Evolutionary conservation across 2,888 invertebrate species (phyloP).

Genomic region (Agrochola litura): DNA sequence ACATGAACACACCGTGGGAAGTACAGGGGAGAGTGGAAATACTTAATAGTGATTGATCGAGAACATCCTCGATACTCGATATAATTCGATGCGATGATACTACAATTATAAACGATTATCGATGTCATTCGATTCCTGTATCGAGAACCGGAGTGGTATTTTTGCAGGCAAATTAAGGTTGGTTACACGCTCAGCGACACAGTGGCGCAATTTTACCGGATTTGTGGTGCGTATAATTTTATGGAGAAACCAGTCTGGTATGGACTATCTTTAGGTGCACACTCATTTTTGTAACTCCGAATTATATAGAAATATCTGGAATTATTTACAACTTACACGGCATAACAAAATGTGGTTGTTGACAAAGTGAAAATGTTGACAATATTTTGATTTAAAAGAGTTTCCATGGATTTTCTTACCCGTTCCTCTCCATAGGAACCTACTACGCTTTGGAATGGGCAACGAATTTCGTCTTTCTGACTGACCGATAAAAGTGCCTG

Average conservation of each 20-base stretch:
- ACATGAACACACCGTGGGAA: conserved; percentile 66
- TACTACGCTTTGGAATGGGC: too few relatives aligned
- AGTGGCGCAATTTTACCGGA: conserved; percentile 5
- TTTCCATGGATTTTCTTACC: too few relatives aligned
- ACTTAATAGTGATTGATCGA: conserved; percentile 78
- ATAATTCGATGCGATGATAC: conserved; percentile 61
- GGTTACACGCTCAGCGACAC: conserved; percentile 23
- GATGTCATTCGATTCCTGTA: conserved; percentile 57
- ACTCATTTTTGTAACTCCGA: too few relatives aligned
- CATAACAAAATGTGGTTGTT: too few relatives aligned
- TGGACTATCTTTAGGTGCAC: background rate
- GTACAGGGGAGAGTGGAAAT: conserved; percentile 50
- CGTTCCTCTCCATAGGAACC: too few relatives aligned
- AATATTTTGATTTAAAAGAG: too few relatives aligned
- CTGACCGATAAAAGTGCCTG: too few relatives aligned
- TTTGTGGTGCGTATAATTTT: conserved; percentile 18
- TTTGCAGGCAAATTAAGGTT: conserved; percentile 48
- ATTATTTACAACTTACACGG: too few relatives aligned
- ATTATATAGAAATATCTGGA: too few relatives aligned
- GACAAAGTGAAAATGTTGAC: too few relatives aligned
- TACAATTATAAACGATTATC: conserved; percentile 60
- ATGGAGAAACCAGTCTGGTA: background rate
- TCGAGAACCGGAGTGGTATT: conserved; percentile 54
- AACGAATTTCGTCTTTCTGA: too few relatives aligned
- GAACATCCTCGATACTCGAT: conserved; percentile 74